Evolutionary conservation across 2,797 vertebrate species (phyloP).

Genomic region (Carduelis carduelis): DNA sequence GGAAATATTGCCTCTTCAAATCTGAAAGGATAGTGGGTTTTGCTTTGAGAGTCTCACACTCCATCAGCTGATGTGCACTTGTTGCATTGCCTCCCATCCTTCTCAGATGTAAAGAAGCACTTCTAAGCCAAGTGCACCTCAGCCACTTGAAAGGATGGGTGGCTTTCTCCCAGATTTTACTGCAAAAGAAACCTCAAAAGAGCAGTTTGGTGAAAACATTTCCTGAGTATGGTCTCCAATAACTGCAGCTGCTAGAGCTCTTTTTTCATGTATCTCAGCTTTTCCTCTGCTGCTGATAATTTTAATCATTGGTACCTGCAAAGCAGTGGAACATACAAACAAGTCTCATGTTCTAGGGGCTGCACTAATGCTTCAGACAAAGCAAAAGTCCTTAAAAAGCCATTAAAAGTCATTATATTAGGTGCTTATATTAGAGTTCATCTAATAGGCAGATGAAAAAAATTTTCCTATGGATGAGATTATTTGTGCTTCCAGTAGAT

Average conservation of each 20-base stretch:
- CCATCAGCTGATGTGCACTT: not conserved
- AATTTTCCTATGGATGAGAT: not conserved
- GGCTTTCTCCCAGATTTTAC: not conserved
- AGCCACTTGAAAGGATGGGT: not conserved
- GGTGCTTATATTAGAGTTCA: not conserved
- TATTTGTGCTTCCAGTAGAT: not conserved
- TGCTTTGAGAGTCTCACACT: not conserved
- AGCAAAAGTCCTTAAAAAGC: not conserved
- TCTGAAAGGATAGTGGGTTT: not conserved
- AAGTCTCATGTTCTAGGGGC: not conserved
- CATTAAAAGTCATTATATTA: too few relatives aligned
- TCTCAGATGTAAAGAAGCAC: not conserved
- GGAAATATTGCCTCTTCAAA: not conserved
- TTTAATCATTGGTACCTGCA: not conserved
- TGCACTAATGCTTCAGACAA: not conserved
- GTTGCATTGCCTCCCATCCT: not conserved
- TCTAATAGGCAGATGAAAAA: not conserved
- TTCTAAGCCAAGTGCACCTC: not conserved
- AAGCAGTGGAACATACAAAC: not conserved
- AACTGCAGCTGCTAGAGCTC: not conserved
- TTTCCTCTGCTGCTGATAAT: not conserved
- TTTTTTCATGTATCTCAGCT: not conserved
- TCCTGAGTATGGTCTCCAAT: not conserved
- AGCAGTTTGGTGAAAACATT: not conserved
- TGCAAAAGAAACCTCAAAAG: not conserved